phyloP scores from a whole-genome alignment of 1,140 invertebrate genomes.

The Diorhabda carinulata region DNA sequence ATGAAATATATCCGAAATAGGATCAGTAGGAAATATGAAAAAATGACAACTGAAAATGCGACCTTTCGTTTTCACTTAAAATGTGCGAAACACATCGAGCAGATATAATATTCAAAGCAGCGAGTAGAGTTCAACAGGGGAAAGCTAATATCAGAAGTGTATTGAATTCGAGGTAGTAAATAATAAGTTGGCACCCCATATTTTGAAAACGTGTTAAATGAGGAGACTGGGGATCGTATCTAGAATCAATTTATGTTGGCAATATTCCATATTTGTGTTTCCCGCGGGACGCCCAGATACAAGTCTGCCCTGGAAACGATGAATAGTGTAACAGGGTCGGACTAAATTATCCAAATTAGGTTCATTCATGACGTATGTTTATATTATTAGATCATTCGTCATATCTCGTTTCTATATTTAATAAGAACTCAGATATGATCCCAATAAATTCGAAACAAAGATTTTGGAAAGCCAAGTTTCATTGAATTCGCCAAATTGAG shows the following conservation, averaged over 20 bases:
- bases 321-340: slow-evolving; percentile 20
- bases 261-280: slow-evolving; percentile 48
- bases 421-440: too few species aligned
- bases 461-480: too few species aligned
- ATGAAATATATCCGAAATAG: too few species aligned
- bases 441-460: too few species aligned
- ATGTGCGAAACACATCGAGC: too few species aligned
- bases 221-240: slow-evolving; percentile 42
- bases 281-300: slow-evolving; percentile 40
- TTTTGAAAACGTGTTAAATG: slow-evolving; percentile 46
- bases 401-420: too few species aligned
- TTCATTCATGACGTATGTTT: slow-evolving; percentile 11
- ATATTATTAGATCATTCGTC: too few species aligned
- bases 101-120: slow-evolving; percentile 19
- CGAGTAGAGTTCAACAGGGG: slow-evolving; percentile 11
- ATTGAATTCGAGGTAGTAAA: slow-evolving; percentile 37
- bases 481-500: too few species aligned
- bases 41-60: too few species aligned
- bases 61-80: too few species aligned
- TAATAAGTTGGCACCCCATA: slow-evolving; percentile 41
- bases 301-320: slow-evolving; percentile 33
- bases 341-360: not conserved
- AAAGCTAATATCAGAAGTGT: slow-evolving; percentile 18
- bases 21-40: too few species aligned
- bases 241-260: slow-evolving; percentile 47